phyloP scores from a whole-genome alignment of 1,140 invertebrate species.

The Drosophila nigromelanica region DNA sequence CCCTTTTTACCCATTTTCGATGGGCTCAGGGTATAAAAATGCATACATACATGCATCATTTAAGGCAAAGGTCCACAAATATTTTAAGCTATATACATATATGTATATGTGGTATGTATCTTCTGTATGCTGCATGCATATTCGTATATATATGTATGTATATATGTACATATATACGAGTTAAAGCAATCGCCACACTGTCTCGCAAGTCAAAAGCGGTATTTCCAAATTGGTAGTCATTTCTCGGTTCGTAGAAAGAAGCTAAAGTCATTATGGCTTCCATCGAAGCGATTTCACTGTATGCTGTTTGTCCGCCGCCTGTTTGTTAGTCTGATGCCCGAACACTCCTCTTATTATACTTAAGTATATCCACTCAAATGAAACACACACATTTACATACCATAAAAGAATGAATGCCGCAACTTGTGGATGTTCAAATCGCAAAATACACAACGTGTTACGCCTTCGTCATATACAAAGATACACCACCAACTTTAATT shows the following conservation, averaged over 20 bases:
- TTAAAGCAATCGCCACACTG: conserved; percentile 68
- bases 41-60: too few species aligned
- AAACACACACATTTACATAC: conserved; percentile 46
- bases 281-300: conserved; percentile 80
- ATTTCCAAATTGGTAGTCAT: conserved; percentile 80
- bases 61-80: too few species aligned
- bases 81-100: too few species aligned
- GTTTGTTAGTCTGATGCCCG: conserved; percentile 79
- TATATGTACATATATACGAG: background rate
- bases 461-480: conserved; percentile 66
- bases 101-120: too few species aligned
- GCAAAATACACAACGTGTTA: conserved; percentile 81
- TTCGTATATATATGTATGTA: background rate
- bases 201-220: conserved; percentile 80
- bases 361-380: conserved; percentile 56
- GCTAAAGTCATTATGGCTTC: conserved; percentile 79
- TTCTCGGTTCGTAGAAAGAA: conserved; percentile 80
- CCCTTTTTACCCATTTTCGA: too few species aligned
- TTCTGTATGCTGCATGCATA: too few species aligned
- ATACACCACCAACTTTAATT: conserved; percentile 73
- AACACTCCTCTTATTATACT: conserved; percentile 80
- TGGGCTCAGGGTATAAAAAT: too few species aligned
- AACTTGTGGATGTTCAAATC: conserved; percentile 79
- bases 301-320: conserved; percentile 72
- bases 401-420: conserved; percentile 76